A percentile compares a stretch with the other conserved stretches of the same genome.
Evolutionary conservation across 2,113 vertebrate genomes (phyloP).

Genomic region (Chloroceryle aenea): DNA sequence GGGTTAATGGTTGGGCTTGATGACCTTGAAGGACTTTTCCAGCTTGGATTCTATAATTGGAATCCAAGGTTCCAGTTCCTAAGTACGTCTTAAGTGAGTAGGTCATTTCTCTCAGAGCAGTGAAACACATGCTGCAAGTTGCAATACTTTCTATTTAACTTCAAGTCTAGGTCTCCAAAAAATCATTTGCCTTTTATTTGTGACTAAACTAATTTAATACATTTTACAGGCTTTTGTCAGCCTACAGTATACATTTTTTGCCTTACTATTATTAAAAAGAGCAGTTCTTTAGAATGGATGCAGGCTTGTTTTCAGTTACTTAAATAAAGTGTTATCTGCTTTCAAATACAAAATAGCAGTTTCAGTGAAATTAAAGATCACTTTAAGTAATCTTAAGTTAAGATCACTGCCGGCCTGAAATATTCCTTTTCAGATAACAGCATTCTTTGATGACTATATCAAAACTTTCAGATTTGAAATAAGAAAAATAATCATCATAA

Average conservation of each 20-base stretch:
- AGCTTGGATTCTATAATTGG: not conserved
- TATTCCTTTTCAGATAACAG: conserved; percentile 27
- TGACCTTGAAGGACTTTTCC: no score
- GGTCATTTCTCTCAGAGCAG: not conserved
- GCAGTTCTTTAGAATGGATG: conserved; percentile 1
- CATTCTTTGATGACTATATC: conserved; percentile 53
- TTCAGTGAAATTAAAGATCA: not conserved
- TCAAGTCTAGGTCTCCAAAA: not conserved
- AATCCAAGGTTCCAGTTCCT: not conserved
- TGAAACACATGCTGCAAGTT: not conserved
- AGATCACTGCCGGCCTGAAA: conserved; percentile 27
- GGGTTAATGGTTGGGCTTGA: no score
- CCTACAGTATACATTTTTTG: not conserved
- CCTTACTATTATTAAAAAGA: conserved; percentile 30
- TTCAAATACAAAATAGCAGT: conserved; percentile 43
- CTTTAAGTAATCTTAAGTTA: not conserved
- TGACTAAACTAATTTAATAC: not conserved
- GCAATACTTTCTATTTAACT: not conserved
- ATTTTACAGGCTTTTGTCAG: not conserved
- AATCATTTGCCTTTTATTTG: not conserved
- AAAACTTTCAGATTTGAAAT: conserved; percentile 55
- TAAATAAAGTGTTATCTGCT: conserved; percentile 3
- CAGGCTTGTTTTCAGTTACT: not conserved
- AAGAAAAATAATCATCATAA: conserved; percentile 55
- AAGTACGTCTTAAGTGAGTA: not conserved